Percentiles rank a stretch among this genome's conserved stretches.
phyloP scores from a whole-genome alignment of 2,888 invertebrate species.

The Epicampocera succincta region DNA sequence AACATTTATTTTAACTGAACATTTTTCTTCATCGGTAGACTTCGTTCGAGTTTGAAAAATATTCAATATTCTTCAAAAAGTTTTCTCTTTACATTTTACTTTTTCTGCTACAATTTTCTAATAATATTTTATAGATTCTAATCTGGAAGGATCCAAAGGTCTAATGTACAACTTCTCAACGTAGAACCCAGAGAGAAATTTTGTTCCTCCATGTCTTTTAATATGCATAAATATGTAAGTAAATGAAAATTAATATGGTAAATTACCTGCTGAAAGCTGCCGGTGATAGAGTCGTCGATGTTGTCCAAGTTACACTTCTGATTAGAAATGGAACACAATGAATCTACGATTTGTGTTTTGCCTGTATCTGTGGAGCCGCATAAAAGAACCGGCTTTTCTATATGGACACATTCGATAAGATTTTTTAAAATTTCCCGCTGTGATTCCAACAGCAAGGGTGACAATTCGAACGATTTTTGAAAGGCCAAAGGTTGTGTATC shows the following conservation, averaged over 20 bases:
- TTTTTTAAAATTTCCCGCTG: constrained; percentile 89
- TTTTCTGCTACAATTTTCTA: too few relatives aligned
- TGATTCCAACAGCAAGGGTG: constrained; percentile 82
- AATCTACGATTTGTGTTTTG: constrained; percentile 80
- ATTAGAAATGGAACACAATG: constrained; percentile 79
- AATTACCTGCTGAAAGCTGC: constrained; percentile 96
- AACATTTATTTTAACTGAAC: neutral
- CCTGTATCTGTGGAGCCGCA: constrained; percentile 81
- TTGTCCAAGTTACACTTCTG: constrained; percentile 79
- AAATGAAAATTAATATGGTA: neutral
- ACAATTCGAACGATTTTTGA: constrained; percentile 76
- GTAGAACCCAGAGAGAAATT: too few relatives aligned
- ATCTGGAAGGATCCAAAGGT: too few relatives aligned
- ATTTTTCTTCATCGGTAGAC: too few relatives aligned
- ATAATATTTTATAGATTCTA: too few relatives aligned
- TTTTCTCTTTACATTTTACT: too few relatives aligned
- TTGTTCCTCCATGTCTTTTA: too few relatives aligned
- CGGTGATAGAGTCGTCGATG: constrained; percentile 83
- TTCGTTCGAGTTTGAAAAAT: too few relatives aligned
- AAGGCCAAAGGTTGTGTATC: constrained; percentile 75
- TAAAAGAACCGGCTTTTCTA: constrained; percentile 94
- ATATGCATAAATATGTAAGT: neutral
- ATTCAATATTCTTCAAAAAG: too few relatives aligned
- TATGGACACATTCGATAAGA: constrained; percentile 91
- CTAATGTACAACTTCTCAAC: too few relatives aligned